Base-by-base conservation (phyloP, 2,888 invertebrate species). In the Sarcophaga subvicina region DNA sequence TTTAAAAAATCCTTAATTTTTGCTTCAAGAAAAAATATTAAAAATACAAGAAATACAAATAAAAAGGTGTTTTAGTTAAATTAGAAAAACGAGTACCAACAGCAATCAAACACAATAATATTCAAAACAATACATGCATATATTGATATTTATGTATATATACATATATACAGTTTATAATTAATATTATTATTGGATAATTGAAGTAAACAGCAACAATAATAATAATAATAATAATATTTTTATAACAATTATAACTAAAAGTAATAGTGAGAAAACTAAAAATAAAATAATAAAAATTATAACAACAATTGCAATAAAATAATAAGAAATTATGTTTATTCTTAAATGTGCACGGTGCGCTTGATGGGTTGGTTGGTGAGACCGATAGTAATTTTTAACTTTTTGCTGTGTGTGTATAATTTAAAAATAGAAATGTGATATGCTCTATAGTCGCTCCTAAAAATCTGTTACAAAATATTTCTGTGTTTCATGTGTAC, bases 381-480 rank as follows among this genome's bases (percentile, higher is more conserved):
- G 71, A 66, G 70, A 71, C 69, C 20, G 70, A 12, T 75, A 80
- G 75, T 77, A 78, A 66, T 83, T 75, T 76, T 14, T 17, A 14
- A 12, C 14, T 3, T 14, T 54, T 54, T 54, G 12, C 17, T 54
- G 54, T 54, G 17, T 54, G 54, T 54, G 54, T 17, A 54, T 60
- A 47, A 59, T 78, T 80, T 67, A 70, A 84, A 88, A 88, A 83
- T 66, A 87, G 75, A 80, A 83, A 83, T 78, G 76, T 77, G 85
- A 86, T 82, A 82, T 83, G 77, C 85, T 83, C 69, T 62, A 81
- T 66, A 71, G 80, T 77, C 83, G 80, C 88, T 83, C 88, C 88
- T 88, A 86, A 86, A 86, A 88, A 81, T 76, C 76, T 88, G 88
- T 86, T 83, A 80, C 60, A 63, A 83, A 86, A 80, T 71, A 45